Percentiles rank a stretch among this genome's conserved stretches.
These are phyloP conservation scores for Rhamphomyia laevipes DNA, from an alignment of 2,888 invertebrate species.

Conservation along the genomic window DNA sequence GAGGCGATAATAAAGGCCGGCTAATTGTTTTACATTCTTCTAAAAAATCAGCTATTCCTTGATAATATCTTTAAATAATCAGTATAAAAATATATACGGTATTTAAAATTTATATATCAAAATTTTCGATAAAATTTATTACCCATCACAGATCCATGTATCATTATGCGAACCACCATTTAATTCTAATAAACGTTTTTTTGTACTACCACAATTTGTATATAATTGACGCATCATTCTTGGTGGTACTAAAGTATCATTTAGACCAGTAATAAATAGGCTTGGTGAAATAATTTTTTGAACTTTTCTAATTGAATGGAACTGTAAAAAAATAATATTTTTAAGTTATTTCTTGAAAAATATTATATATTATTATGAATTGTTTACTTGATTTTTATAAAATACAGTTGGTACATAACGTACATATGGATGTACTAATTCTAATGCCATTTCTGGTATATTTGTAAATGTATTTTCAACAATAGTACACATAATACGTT, in stretches of 20 bases:
- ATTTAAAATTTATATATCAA: not conserved
- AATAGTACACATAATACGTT: conserved; percentile 73
- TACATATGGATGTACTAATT: conserved; percentile 48
- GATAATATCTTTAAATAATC: conserved; percentile 29
- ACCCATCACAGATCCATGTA: conserved; percentile 83
- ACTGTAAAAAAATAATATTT: conserved; percentile 42
- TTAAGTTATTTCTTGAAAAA: not conserved
- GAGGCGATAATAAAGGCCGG: conserved; percentile 23
- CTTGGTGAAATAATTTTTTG: conserved; percentile 61
- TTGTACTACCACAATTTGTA: conserved; percentile 57
- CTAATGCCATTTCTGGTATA: conserved; percentile 84
- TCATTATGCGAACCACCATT: conserved; percentile 86
- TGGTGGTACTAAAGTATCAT: conserved; percentile 81
- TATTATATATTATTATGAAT: not conserved
- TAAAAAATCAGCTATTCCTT: conserved; percentile 30
- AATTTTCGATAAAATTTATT: conserved; percentile 26
- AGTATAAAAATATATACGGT: not conserved
- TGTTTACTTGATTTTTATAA: conserved; percentile 79
- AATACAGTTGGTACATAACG: conserved; percentile 71
- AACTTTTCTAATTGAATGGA: conserved; percentile 62
- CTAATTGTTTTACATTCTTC: conserved; percentile 28
- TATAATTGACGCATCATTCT: conserved; percentile 78
- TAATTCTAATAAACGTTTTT: conserved; percentile 67
- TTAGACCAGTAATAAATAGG: conserved; percentile 77
- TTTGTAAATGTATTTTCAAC: conserved; percentile 94